Percentiles rank a stretch among this genome's conserved stretches.
These are phyloP conservation scores for Alces alces DNA, from an alignment of 2,113 vertebrate species.

Conservation along the genomic window DNA sequence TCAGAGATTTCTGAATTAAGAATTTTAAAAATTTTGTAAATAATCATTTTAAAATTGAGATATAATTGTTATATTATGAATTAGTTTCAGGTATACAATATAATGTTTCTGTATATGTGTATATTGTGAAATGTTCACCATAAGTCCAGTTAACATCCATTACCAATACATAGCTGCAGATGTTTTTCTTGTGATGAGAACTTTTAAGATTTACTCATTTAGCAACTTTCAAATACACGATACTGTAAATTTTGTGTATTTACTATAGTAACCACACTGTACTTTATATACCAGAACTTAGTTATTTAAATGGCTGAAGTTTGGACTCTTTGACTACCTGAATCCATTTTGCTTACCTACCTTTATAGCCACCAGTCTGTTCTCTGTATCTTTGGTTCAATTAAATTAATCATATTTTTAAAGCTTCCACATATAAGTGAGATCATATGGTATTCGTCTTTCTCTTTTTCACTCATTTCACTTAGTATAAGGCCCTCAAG, in stretches of 20 bases:
- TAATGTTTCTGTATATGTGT: not conserved
- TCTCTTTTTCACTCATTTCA: not conserved
- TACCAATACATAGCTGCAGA: not conserved
- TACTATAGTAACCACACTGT: not conserved
- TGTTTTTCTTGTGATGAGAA: not conserved
- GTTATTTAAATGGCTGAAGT: not conserved
- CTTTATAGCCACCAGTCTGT: not conserved
- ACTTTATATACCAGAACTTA: not conserved
- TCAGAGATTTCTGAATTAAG: not conserved
- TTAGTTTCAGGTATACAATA: not conserved
- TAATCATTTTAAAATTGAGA: not conserved
- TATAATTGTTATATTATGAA: not conserved
- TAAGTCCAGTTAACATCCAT: not conserved
- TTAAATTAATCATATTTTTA: not conserved
- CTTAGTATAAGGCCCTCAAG: not conserved
- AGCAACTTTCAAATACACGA: not conserved
- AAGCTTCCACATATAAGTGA: not conserved
- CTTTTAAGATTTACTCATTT: not conserved
- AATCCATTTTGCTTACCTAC: not conserved
- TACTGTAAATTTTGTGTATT: not conserved
- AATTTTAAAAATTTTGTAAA: not conserved
- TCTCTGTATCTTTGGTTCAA: not conserved
- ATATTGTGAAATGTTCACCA: not conserved
- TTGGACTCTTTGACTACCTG: not conserved
- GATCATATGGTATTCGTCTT: not conserved